These are phyloP conservation scores for Pungitius pungitius DNA, from an alignment of 2,113 vertebrate species.

Conservation along the genomic window DNA sequence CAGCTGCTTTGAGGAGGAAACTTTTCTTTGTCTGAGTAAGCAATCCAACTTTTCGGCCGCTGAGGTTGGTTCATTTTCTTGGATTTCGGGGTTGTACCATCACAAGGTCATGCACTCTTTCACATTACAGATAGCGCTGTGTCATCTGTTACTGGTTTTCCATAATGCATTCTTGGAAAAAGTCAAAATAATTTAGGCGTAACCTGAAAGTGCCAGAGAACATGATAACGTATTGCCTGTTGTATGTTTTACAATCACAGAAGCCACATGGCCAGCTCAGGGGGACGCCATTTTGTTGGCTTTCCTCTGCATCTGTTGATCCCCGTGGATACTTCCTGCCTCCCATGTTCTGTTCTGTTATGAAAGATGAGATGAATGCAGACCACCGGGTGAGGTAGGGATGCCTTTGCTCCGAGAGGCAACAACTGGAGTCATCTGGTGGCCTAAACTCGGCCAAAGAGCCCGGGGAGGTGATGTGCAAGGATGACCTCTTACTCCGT, in stretches of 20 bases:
- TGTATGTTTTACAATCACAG: constrained; percentile 37
- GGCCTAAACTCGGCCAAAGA: constrained; percentile 60
- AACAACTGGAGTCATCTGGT: constrained; percentile 71
- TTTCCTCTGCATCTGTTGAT: constrained; percentile 67
- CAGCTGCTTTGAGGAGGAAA: constrained; percentile 27
- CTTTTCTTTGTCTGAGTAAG: constrained; percentile 46
- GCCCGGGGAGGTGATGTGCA: constrained; percentile 33
- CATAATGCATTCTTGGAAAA: not conserved
- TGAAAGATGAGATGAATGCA: constrained; percentile 76
- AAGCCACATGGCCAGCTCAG: constrained; percentile 45
- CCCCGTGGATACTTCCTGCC: constrained; percentile 66
- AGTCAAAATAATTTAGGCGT: not conserved
- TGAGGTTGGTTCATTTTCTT: not conserved
- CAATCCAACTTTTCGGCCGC: constrained; percentile 48
- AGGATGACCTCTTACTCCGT: constrained; percentile 47
- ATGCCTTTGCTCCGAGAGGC: constrained; percentile 50
- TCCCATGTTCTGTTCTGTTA: constrained; percentile 55
- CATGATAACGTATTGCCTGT: not conserved
- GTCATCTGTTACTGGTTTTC: constrained; percentile 21
- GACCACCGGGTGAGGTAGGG: constrained; percentile 73
- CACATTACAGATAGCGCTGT: not conserved
- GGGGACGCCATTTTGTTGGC: constrained; percentile 63
- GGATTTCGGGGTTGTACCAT: not conserved
- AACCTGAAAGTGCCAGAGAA: constrained; percentile 6
- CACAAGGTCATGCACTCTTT: not conserved